These are phyloP conservation scores for Calosoma granatense DNA, from an alignment of 1,140 invertebrate genomes.

Conservation along the genomic window DNA sequence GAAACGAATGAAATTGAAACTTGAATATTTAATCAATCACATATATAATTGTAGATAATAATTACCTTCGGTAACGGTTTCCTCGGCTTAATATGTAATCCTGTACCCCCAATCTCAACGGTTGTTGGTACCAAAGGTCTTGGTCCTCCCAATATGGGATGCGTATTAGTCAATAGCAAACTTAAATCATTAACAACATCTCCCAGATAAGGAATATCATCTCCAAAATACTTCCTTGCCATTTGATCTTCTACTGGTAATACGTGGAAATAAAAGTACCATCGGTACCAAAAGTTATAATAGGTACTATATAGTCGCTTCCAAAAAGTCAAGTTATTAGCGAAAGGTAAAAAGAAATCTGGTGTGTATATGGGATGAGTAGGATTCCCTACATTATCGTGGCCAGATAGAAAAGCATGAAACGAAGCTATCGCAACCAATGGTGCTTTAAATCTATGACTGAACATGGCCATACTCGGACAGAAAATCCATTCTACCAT, in stretches of 20 bases:
- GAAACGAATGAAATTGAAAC: background rate
- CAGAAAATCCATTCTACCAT: slow-evolving; percentile 26
- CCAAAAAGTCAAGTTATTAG: slow-evolving; percentile 4
- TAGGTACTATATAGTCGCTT: background rate
- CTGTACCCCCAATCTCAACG: slow-evolving; percentile 36
- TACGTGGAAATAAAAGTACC: slow-evolving; percentile 15
- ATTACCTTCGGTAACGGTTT: slow-evolving; percentile 32
- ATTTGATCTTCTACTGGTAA: slow-evolving; percentile 26
- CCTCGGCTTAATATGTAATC: slow-evolving; percentile 36
- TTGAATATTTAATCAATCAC: background rate
- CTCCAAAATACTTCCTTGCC: slow-evolving; percentile 34
- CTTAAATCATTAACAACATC: slow-evolving; percentile 38
- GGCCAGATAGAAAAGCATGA: slow-evolving; percentile 14
- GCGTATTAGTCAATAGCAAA: slow-evolving; percentile 40
- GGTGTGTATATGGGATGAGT: background rate
- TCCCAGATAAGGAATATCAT: slow-evolving; percentile 30
- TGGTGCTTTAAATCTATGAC: slow-evolving; percentile 27
- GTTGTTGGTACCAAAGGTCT: slow-evolving; percentile 37
- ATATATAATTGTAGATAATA: slow-evolving; percentile 10
- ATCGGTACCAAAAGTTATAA: background rate
- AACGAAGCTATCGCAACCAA: slow-evolving; percentile 21
- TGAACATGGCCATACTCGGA: slow-evolving; percentile 22
- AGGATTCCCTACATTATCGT: slow-evolving; percentile 19
- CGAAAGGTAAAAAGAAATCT: background rate
- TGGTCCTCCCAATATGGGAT: slow-evolving; percentile 35